Percentiles rank a stretch among this genome's conserved stretches.
Evolutionary conservation across 2,797 vertebrate species (phyloP).

Genomic region (Mastacembelus armatus): DNA sequence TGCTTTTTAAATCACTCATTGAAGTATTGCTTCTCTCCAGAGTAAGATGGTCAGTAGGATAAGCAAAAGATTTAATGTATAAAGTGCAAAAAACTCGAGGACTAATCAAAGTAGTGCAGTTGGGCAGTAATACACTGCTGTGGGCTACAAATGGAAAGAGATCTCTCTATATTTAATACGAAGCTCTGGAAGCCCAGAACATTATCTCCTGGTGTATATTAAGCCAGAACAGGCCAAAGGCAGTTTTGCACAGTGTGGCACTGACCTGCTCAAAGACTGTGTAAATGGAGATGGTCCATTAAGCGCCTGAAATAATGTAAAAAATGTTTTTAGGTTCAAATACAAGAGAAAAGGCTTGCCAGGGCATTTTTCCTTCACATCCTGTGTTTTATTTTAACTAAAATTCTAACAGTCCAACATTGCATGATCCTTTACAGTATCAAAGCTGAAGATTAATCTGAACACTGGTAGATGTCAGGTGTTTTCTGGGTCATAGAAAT

Average conservation of each 20-base stretch:
- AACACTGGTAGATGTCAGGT: neutral
- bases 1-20: neutral
- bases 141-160: neutral
- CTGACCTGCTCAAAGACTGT: slow-evolving; percentile 37
- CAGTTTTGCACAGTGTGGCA: slow-evolving; percentile 36
- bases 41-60: neutral
- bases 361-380: neutral
- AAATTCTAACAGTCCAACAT: neutral
- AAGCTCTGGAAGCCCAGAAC: slow-evolving; percentile 12
- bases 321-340: slow-evolving; percentile 21
- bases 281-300: slow-evolving; percentile 55
- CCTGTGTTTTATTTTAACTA: neutral
- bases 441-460: neutral
- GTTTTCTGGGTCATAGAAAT: neutral
- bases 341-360: neutral
- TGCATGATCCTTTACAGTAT: neutral
- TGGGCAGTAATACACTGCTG: neutral
- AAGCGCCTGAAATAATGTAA: slow-evolving; percentile 47
- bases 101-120: neutral
- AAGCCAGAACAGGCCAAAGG: slow-evolving; percentile 19
- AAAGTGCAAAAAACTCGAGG: neutral
- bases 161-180: slow-evolving; percentile 9
- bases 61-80: neutral
- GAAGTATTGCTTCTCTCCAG: neutral
- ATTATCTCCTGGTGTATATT: slow-evolving; percentile 20